Percentiles rank a stretch among this genome's conserved stretches.
phyloP scores from a whole-genome alignment of 2,113 vertebrate species.

The Cebidichthys violaceus region DNA sequence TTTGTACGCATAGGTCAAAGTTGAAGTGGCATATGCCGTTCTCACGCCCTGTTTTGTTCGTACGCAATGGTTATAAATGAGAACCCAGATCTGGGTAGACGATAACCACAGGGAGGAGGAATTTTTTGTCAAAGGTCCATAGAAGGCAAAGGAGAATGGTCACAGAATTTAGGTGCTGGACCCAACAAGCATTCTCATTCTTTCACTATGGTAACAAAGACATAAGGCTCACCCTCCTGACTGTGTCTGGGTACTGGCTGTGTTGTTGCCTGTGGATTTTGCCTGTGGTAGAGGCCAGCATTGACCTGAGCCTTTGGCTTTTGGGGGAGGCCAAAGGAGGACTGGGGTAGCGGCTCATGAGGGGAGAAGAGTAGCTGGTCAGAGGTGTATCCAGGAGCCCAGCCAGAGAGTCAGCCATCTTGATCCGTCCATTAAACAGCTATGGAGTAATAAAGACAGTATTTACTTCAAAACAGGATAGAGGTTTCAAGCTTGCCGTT shows the following conservation, averaged over 20 bases:
- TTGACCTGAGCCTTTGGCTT: conserved; percentile 13
- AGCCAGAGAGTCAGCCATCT: conserved; percentile 35
- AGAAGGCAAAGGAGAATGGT: too few relatives aligned
- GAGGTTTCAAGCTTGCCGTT: too few relatives aligned
- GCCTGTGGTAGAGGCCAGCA: background rate
- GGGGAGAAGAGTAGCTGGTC: conserved; percentile 46
- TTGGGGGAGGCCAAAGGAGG: background rate
- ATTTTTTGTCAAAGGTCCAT: too few relatives aligned
- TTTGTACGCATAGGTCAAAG: too few relatives aligned
- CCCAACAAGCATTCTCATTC: background rate
- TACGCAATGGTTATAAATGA: too few relatives aligned
- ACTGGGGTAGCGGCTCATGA: conserved; percentile 18
- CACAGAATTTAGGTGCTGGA: too few relatives aligned
- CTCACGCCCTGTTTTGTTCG: too few relatives aligned
- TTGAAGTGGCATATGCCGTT: too few relatives aligned
- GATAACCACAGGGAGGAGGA: too few relatives aligned
- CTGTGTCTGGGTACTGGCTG: background rate
- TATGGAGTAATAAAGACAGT: conserved; percentile 16
- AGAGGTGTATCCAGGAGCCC: background rate
- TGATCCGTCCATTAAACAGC: conserved; percentile 78
- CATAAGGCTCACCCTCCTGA: conserved; percentile 54
- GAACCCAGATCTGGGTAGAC: too few relatives aligned
- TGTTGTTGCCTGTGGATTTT: background rate
- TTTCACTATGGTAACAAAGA: background rate
- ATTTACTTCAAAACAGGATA: background rate